A percentile compares a stretch with the other conserved stretches of the same genome.
phyloP scores from a whole-genome alignment of 2,888 invertebrate species.

The Mystacides longicornis region DNA sequence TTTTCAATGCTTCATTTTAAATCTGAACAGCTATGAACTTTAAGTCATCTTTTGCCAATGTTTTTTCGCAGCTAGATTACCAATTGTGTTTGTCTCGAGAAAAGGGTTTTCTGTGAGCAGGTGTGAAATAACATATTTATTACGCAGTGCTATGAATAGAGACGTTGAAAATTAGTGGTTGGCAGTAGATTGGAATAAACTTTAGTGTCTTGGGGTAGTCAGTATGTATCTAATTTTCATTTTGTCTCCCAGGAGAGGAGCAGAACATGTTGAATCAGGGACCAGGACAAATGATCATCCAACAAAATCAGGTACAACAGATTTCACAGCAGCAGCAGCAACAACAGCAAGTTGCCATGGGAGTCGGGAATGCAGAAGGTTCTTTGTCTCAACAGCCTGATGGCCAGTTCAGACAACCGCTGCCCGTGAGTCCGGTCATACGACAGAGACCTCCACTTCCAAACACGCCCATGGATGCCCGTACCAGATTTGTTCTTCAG shows the following conservation, averaged over 20 bases:
- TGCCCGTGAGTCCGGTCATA: constrained; percentile 50
- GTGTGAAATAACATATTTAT: no score
- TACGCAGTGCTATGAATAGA: no score
- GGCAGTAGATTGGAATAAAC: no score
- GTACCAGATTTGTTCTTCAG: constrained; percentile 21
- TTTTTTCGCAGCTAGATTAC: no score
- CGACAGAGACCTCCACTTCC: constrained; percentile 44
- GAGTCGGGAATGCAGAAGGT: constrained; percentile 26
- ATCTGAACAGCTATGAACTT: no score
- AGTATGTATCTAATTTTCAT: no score
- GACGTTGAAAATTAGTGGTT: no score
- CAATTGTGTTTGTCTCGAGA: no score
- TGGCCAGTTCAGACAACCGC: constrained; percentile 61
- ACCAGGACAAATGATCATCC: neutral
- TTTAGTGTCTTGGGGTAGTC: no score
- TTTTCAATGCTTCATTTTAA: no score
- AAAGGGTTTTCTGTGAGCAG: no score
- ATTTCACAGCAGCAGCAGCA: neutral
- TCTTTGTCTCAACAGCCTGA: constrained; percentile 32
- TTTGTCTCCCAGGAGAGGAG: neutral
- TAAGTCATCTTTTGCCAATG: no score
- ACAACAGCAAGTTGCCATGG: neutral
- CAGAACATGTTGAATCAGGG: neutral
- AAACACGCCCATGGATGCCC: constrained; percentile 19
- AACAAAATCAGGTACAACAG: neutral